Evolutionary conservation across 2,113 vertebrate species (phyloP).

Genomic region (Collichthys lucidus): DNA sequence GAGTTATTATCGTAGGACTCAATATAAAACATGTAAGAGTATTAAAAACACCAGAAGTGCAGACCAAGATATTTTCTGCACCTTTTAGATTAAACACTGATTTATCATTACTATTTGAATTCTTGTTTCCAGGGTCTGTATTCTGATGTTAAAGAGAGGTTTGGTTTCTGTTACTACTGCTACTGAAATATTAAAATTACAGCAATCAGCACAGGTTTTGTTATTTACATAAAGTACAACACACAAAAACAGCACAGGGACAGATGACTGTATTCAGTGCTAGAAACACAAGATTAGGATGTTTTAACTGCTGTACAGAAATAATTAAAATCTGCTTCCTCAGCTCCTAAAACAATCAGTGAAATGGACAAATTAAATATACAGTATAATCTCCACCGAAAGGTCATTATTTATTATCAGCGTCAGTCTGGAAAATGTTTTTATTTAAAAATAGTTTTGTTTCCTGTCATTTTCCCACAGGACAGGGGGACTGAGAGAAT

Average conservation of each 20-base stretch:
- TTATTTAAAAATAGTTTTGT: conserved; percentile 2
- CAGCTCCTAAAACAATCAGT: no score
- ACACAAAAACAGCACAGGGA: background rate
- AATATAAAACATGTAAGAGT: background rate
- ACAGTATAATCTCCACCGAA: background rate
- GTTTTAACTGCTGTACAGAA: background rate
- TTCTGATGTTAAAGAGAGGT: background rate
- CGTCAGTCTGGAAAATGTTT: background rate
- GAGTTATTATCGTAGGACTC: background rate
- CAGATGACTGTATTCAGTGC: background rate
- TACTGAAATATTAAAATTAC: background rate
- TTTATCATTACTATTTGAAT: background rate
- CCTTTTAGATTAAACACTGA: background rate
- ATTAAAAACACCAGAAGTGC: background rate
- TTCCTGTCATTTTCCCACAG: conserved; percentile 7
- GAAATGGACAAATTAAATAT: background rate
- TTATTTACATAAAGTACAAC: conserved; percentile 6
- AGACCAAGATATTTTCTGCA: background rate
- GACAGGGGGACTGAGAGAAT: conserved; percentile 4
- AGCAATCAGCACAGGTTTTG: background rate
- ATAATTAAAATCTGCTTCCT: background rate
- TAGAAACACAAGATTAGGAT: background rate
- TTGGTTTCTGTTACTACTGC: background rate
- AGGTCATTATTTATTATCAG: background rate
- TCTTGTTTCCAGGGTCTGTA: background rate